Base-by-base conservation (phyloP, 2,113 vertebrate species). In the Agapornis roseicollis region DNA sequence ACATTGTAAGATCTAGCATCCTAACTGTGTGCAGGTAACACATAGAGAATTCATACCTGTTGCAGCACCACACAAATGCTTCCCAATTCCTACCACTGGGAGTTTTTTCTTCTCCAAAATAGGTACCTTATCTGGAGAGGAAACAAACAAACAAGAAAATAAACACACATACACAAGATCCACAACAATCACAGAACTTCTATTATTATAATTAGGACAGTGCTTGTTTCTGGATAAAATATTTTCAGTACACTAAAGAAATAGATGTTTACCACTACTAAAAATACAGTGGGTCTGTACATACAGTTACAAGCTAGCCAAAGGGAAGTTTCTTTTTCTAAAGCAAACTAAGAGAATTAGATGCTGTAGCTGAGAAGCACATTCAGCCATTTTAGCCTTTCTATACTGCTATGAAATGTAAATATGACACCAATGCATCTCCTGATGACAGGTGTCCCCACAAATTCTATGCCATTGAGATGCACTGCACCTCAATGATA, bases 31-130 rank as follows among this genome's bases (percentile, higher is more conserved):
- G 74, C 37, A 86, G 24, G 28, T 60, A 89, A 70, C 20, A 49
- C 9, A 47, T 37, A 25, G 2, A 3, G 53, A 41, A 89, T 80
- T 88, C 95, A 19, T 97, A 99, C 99, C 99, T 98, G 99, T 99
- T 0, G 99, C 99, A n/a, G 98, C 98, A 88, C 99, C 99, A 97
- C 99, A 99, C 77, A 99, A 92, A 94, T 99, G 99, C 85, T 99
- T 99, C 28, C 99, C 99, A 25, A 99, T 99, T 85, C 98, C 99
- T 29, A 99, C 98, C 50, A 99, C 88, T 6, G 99, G 98, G 17
- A 99, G 95, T 23, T 94, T 97, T 85, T 98, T 98, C 94, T 98
- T 96, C 73, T 60, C 90, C 60, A 99, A 97, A 89, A 98, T 49
- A 49, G 99, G 98, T 8, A 99, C 98, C 85, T 98, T 98, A 76